These are phyloP conservation scores for Melanargia galathea DNA, from an alignment of 2,888 invertebrate species.

Conservation along the genomic window DNA sequence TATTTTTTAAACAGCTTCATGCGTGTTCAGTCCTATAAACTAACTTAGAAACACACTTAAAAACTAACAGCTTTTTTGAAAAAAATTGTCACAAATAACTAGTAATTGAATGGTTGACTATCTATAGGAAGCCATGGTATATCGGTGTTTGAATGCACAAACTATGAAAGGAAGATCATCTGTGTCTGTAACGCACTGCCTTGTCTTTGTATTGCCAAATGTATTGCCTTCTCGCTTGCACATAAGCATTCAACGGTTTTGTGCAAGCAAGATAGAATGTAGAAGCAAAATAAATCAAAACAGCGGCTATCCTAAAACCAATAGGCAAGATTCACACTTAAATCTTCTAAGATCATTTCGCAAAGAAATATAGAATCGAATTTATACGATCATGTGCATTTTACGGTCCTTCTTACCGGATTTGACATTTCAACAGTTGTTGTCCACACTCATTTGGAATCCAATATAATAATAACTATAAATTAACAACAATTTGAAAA, in stretches of 20 bases:
- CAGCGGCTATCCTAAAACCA: not conserved
- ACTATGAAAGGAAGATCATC: no score
- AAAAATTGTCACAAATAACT: no score
- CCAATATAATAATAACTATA: not conserved
- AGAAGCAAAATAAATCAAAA: not conserved
- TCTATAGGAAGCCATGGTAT: no score
- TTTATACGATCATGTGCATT: not conserved
- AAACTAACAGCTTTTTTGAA: no score
- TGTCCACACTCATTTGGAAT: not conserved
- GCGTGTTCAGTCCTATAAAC: no score
- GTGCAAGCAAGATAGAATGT: not conserved
- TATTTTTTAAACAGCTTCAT: no score
- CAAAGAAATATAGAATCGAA: not conserved
- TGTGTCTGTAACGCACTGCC: no score
- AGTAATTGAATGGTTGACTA: no score
- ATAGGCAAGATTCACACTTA: not conserved
- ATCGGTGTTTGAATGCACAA: not conserved
- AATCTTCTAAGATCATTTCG: not conserved
- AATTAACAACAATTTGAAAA: not conserved
- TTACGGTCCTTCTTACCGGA: not conserved
- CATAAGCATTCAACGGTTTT: not conserved
- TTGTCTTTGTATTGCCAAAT: no score
- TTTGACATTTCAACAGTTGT: not conserved
- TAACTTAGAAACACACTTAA: no score
- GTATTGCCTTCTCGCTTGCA: not conserved